phyloP scores from a whole-genome alignment of 2,888 invertebrate genomes.

The Coleophora deauratella region DNA sequence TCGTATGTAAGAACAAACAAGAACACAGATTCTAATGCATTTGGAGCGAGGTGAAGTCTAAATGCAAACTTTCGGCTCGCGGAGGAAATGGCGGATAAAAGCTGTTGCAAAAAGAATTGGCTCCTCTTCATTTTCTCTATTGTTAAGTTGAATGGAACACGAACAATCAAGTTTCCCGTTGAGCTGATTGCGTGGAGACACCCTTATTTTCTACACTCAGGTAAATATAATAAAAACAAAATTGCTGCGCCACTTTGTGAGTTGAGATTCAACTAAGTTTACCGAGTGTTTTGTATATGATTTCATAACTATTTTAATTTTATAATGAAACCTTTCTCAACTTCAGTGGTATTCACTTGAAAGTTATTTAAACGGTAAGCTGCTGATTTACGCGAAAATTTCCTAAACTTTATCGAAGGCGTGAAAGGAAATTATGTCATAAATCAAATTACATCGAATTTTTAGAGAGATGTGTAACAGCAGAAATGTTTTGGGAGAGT shows the following conservation, averaged over 20 bases:
- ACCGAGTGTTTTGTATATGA: slow-evolving; percentile 29
- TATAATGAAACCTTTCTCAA: slow-evolving; percentile 9
- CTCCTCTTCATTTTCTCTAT: slow-evolving; percentile 67
- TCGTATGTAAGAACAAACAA: slow-evolving; percentile 48
- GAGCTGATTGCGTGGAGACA: slow-evolving; percentile 64
- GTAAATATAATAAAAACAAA: slow-evolving; percentile 61
- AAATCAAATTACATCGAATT: slow-evolving; percentile 57
- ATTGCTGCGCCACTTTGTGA: slow-evolving; percentile 50
- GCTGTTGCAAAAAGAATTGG: slow-evolving; percentile 61
- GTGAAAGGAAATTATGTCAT: slow-evolving; percentile 55
- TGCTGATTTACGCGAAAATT: slow-evolving; percentile 29
- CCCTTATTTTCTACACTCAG: slow-evolving; percentile 64
- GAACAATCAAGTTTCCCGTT: slow-evolving; percentile 65
- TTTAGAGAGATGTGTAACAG: slow-evolving; percentile 53
- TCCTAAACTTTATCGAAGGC: slow-evolving; percentile 42
- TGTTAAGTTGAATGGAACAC: slow-evolving; percentile 65
- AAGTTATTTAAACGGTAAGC: slow-evolving; percentile 7
- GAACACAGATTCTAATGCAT: slow-evolving; percentile 54
- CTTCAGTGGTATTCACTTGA: slow-evolving; percentile 11
- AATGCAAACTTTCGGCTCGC: slow-evolving; percentile 61
- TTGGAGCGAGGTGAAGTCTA: slow-evolving; percentile 46
- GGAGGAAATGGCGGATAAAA: slow-evolving; percentile 60
- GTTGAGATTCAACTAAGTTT: slow-evolving; percentile 53
- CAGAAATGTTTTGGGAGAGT: slow-evolving; percentile 56
- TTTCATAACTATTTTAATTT: slow-evolving; percentile 24